These are phyloP conservation scores for Orchestia grillus DNA, from an alignment of 1,140 invertebrate genomes.

Conservation along the genomic window DNA sequence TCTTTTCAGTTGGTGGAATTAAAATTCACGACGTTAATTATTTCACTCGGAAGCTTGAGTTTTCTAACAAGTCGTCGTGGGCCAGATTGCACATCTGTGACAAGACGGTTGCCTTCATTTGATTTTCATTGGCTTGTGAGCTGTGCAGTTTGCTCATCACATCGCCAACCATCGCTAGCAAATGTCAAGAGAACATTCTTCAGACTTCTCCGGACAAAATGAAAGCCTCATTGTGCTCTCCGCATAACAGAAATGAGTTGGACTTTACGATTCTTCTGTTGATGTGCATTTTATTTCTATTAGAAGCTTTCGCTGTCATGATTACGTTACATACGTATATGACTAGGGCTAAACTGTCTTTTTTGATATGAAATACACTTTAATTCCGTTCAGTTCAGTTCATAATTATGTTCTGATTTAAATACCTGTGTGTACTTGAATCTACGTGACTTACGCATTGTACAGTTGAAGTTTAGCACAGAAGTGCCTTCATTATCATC, in stretches of 20 bases:
- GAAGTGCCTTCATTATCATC: not conserved
- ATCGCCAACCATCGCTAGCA: not conserved
- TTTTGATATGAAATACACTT: no score
- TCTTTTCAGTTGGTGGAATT: conserved; percentile 32
- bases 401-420: no score
- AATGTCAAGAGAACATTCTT: not conserved
- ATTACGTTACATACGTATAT: no score
- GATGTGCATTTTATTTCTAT: not conserved
- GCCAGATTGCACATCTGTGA: not conserved
- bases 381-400: no score
- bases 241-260: not conserved
- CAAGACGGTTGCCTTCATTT: conserved; percentile 2
- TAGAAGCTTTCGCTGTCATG: not conserved
- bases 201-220: not conserved
- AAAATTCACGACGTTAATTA: conserved; percentile 31
- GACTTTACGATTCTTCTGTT: not conserved
- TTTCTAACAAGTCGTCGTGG: not conserved
- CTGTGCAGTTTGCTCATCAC: not conserved
- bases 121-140: not conserved
- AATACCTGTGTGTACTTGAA: no score
- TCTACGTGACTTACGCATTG: no score
- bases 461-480: no score
- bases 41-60: conserved; percentile 14
- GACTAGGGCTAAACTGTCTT: no score
- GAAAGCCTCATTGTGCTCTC: not conserved